Percentiles rank a stretch among this genome's conserved stretches.
Conservation (phyloP, 2,888 invertebrate genomes). For the Chaetoderma sp. region DNA sequence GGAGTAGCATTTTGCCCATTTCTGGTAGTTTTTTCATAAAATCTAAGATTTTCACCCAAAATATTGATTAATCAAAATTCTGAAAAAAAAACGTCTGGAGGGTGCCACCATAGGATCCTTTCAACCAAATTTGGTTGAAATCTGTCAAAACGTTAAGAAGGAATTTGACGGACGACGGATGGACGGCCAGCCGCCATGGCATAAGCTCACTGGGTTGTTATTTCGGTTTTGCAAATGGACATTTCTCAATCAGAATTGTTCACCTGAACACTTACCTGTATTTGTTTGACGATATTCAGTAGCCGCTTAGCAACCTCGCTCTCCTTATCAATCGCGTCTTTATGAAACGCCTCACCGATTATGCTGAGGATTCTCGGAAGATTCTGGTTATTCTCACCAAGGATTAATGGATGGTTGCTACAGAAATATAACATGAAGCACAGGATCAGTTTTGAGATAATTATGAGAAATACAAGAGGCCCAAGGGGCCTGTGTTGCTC, state of each 20-base stretch:
- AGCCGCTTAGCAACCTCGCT: slow-evolving; percentile 83
- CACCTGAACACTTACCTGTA: slow-evolving; percentile 77
- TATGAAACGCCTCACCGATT: slow-evolving; percentile 89
- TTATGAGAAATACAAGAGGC: too few relatives aligned
- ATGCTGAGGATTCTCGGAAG: slow-evolving; percentile 88
- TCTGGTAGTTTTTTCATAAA: too few relatives aligned
- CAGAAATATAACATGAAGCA: slow-evolving; percentile 23
- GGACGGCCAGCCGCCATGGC: too few relatives aligned
- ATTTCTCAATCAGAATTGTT: not conserved
- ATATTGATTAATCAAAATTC: not conserved
- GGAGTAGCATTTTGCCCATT: too few relatives aligned
- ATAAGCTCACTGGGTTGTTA: not conserved
- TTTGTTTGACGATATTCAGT: slow-evolving; percentile 85
- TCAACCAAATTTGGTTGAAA: too few relatives aligned
- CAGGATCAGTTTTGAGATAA: slow-evolving; percentile 16
- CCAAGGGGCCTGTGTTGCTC: too few relatives aligned
- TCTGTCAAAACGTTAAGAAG: not conserved
- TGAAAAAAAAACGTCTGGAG: not conserved
- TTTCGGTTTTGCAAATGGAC: not conserved
- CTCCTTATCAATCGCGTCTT: slow-evolving; percentile 83
- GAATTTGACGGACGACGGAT: too few relatives aligned
- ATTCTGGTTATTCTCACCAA: slow-evolving; percentile 89
- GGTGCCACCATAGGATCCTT: not conserved
- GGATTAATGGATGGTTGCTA: slow-evolving; percentile 84
- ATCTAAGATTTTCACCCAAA: too few relatives aligned